A percentile compares a stretch with the other conserved stretches of the same genome.
These are phyloP conservation scores for Brachyhypopomus gauderio DNA, from an alignment of 2,113 vertebrate species.

Conservation along the genomic window DNA sequence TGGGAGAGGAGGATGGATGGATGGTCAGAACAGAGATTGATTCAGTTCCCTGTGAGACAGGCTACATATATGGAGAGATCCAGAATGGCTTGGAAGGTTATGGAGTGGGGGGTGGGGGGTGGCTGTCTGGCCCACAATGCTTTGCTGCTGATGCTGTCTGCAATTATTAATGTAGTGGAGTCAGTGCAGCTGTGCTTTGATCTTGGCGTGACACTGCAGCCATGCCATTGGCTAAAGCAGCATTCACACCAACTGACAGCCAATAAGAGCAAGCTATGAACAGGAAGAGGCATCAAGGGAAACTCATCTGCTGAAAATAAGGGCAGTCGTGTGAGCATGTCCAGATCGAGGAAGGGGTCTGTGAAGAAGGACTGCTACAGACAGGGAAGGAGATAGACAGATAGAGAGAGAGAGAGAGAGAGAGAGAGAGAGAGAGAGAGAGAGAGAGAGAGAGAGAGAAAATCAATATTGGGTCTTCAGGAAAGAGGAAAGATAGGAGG, in stretches of 20 bases:
- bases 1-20: conserved; percentile 24
- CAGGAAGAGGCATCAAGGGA: conserved; percentile 26
- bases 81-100: conserved; percentile 22
- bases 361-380: conserved; percentile 44
- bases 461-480: not conserved
- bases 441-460: not conserved
- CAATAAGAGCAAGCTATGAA: conserved; percentile 55
- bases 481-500: not conserved
- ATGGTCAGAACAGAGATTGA: conserved; percentile 35
- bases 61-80: conserved; percentile 24
- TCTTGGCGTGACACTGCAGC: conserved; percentile 58
- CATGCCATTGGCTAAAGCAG: conserved; percentile 56
- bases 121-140: conserved; percentile 64
- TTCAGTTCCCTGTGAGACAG: not conserved
- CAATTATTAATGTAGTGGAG: conserved; percentile 69
- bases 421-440: not conserved
- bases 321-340: conserved; percentile 64
- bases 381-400: not conserved
- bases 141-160: conserved; percentile 65
- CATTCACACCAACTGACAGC: conserved; percentile 49
- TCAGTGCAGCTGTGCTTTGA: conserved; percentile 64
- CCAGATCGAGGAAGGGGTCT: conserved; percentile 60
- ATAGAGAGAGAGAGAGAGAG: not conserved
- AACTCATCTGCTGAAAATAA: conserved; percentile 62
- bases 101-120: conserved; percentile 29